Base-by-base conservation (phyloP, 2,113 vertebrate species). In the Entomyzon cyanotis region DNA sequence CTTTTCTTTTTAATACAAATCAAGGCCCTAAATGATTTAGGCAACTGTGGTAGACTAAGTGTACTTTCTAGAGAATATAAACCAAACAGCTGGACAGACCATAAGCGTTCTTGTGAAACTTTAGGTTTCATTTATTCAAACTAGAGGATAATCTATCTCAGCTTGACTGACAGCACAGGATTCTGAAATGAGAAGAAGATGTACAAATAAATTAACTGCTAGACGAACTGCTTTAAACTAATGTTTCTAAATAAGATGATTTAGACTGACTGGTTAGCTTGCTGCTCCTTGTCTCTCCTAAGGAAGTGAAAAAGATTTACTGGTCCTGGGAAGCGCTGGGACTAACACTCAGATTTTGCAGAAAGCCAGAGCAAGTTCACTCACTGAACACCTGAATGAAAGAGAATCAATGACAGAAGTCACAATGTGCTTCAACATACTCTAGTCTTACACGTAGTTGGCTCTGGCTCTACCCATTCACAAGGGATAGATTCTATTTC, bases 151-250 rank as follows among this genome's bases (percentile, higher is more conserved):
- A 84, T 82, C 64, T 84, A 83, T 52, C 39, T 70, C 27, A 84
- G 41, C 18, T 75, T 92, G 79, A 78, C 52, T 63, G 77, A 78
- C 52, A 94, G 35, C 63, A 91, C 3, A 37, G 28, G n/a, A 92
- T 68, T 93, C 79, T 68, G 79, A 94, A 93, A 95, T 75, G 21
- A 69, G 71, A 92, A 93, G 76, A 94, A 86, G 27, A 81, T 74
- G 59, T 58, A 86, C 37, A 94, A 79, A 73, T 68, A 81, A 80
- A 90, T 67, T n/a, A 92, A 71, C 69, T 65, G 22, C 46, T 70
- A 90, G 68, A 84, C 3, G 25, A 86, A 90, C 33, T 67, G 35
- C 28, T 44, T 70, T 39, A 73, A 91, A 94, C 78, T 68, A 91
- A 42, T 75, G 28, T 53, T 91, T 93, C 86, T 84, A 89, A 94